These are phyloP conservation scores for Drosophila affinis DNA, from an alignment of 2,888 invertebrate species.

Conservation along the genomic window DNA sequence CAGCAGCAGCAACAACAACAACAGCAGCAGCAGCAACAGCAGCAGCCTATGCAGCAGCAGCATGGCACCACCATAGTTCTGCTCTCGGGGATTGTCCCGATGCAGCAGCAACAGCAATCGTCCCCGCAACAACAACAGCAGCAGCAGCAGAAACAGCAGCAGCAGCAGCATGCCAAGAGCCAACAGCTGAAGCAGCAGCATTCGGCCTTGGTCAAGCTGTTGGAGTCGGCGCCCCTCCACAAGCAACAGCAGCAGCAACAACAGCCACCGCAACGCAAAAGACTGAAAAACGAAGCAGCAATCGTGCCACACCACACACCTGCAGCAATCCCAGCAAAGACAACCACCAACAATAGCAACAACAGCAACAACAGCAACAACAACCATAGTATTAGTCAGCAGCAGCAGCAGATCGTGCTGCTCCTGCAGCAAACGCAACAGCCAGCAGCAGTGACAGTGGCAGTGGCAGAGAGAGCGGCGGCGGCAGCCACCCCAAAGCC, in stretches of 20 bases:
- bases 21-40: constrained; percentile 57
- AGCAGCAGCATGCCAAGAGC: constrained; percentile 72
- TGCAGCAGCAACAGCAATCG: constrained; percentile 55
- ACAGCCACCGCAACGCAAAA: constrained; percentile 78
- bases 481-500: constrained; percentile 65
- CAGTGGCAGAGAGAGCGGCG: constrained; percentile 11
- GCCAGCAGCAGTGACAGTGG: constrained; percentile 46
- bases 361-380: constrained; percentile 48
- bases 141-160: constrained; percentile 52
- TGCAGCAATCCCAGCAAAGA: constrained; percentile 78
- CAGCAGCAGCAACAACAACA: constrained; percentile 70
- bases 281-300: constrained; percentile 81
- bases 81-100: constrained; percentile 55
- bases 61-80: constrained; percentile 78
- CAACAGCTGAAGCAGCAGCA: constrained; percentile 86
- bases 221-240: constrained; percentile 85
- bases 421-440: constrained; percentile 59
- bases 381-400: constrained; percentile 79
- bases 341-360: constrained; percentile 68
- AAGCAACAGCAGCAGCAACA: constrained; percentile 55
- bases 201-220: constrained; percentile 87
- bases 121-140: constrained; percentile 55
- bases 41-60: constrained; percentile 60
- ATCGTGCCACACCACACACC: constrained; percentile 60
- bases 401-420: constrained; percentile 71